phyloP scores from a whole-genome alignment of 1,140 invertebrate species.

The Pseudomyrmex cubaensis region DNA sequence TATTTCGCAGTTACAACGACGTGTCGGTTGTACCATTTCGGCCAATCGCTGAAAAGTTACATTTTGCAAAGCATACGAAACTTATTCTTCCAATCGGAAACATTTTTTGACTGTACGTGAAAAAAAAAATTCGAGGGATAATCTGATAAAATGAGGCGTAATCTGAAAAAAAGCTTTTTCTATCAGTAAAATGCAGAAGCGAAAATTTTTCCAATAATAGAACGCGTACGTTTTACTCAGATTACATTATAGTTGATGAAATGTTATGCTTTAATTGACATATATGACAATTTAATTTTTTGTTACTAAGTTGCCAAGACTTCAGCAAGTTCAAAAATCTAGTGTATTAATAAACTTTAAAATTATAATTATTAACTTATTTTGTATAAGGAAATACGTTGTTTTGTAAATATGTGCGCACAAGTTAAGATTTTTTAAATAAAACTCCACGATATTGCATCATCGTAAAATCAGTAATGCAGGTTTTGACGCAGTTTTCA shows the following conservation, averaged over 20 bases:
- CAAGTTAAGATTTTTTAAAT: not conserved
- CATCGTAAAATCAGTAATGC: slow-evolving; percentile 21
- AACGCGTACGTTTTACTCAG: slow-evolving; percentile 7
- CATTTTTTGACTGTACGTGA: not conserved
- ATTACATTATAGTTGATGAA: not conserved
- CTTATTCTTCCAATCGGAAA: slow-evolving; percentile 1
- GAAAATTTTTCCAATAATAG: not conserved
- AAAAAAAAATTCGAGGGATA: not conserved
- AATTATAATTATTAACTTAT: not conserved
- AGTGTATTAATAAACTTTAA: not conserved
- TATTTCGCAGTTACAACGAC: slow-evolving; percentile 53
- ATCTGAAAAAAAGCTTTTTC: slow-evolving; percentile 2
- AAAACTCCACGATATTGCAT: not conserved
- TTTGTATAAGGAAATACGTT: not conserved
- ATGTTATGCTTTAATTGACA: not conserved
- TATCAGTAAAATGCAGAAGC: not conserved
- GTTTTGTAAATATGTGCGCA: not conserved
- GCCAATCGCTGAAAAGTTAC: slow-evolving; percentile 23
- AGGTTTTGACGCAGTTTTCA: not conserved
- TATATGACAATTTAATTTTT: not conserved
- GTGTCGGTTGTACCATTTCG: slow-evolving; percentile 1
- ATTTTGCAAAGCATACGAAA: slow-evolving; percentile 12
- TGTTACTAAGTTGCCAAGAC: not conserved
- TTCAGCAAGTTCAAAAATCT: not conserved
- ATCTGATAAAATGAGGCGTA: not conserved